phyloP scores from a whole-genome alignment of 2,797 vertebrate species.

The Poecilia picta region DNA sequence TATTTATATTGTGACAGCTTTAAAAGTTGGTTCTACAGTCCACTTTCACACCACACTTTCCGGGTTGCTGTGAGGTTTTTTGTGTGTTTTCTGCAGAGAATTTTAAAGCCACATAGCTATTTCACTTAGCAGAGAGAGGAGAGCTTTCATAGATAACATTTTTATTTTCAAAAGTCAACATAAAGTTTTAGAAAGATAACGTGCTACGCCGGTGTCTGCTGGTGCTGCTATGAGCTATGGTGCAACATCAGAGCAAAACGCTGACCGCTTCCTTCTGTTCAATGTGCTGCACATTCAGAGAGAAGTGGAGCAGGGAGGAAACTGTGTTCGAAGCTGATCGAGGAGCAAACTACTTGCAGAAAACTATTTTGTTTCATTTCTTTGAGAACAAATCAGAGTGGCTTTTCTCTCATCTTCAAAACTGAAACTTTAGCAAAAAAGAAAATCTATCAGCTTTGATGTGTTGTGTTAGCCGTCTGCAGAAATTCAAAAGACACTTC shows the following conservation, averaged over 20 bases:
- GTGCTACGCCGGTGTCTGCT: conserved; percentile 31
- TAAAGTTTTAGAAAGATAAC: conserved; percentile 53
- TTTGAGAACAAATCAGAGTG: conserved; percentile 5
- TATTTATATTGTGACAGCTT: neutral
- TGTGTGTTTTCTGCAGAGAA: neutral
- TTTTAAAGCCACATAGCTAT: neutral
- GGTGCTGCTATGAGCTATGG: conserved; percentile 32
- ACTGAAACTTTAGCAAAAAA: conserved; percentile 2
- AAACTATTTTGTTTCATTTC: conserved; percentile 31
- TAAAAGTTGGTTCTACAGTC: neutral
- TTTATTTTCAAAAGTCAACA: conserved; percentile 62
- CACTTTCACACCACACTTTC: neutral
- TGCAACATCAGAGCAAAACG: conserved; percentile 60
- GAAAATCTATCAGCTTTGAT: conserved; percentile 10
- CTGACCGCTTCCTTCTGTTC: conserved; percentile 66
- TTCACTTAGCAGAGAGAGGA: neutral
- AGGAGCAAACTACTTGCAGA: conserved; percentile 22
- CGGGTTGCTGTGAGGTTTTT: neutral
- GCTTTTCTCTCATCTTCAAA: conserved; percentile 15
- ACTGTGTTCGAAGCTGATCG: conserved; percentile 31
- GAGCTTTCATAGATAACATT: conserved; percentile 40
- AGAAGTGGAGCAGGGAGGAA: conserved; percentile 29
- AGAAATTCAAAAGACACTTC: neutral
- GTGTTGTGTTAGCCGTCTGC: neutral
- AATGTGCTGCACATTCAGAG: conserved; percentile 38